These are phyloP conservation scores for Stegostoma tigrinum DNA, from an alignment of 2,113 vertebrate genomes.

Conservation along the genomic window DNA sequence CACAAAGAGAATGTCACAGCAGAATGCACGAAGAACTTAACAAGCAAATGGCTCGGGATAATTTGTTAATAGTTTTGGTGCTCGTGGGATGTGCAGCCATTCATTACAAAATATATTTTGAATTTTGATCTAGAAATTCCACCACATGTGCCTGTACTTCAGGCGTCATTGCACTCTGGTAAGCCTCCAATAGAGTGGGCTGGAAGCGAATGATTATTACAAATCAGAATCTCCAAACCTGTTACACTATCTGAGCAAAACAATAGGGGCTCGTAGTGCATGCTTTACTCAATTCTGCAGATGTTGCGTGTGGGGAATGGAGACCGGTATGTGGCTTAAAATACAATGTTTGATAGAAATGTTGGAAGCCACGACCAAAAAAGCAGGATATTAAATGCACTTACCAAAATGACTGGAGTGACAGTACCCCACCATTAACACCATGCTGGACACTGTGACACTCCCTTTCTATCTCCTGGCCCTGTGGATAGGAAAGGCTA, in stretches of 20 bases:
- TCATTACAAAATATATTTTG: background rate
- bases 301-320: background rate
- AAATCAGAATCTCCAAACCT: background rate
- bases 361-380: background rate
- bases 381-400: background rate
- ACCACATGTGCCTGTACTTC: background rate
- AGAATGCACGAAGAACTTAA: background rate
- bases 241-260: too few species aligned
- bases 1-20: background rate
- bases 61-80: background rate
- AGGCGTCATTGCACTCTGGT: too few species aligned
- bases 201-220: background rate
- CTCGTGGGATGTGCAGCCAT: background rate
- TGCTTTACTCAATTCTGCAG: background rate
- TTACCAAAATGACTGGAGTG: background rate
- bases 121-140: background rate
- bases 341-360: background rate
- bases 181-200: background rate
- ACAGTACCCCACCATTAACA: background rate
- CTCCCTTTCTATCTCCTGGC: background rate
- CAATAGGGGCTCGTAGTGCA: too few species aligned
- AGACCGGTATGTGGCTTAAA: background rate
- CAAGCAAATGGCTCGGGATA: background rate
- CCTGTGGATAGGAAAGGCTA: too few species aligned
- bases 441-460: background rate